Evolutionary conservation across 2,888 invertebrate species (phyloP), one percentile per base, ranked within the genome.

Genomic region (Limulus polyphemus): DNA sequence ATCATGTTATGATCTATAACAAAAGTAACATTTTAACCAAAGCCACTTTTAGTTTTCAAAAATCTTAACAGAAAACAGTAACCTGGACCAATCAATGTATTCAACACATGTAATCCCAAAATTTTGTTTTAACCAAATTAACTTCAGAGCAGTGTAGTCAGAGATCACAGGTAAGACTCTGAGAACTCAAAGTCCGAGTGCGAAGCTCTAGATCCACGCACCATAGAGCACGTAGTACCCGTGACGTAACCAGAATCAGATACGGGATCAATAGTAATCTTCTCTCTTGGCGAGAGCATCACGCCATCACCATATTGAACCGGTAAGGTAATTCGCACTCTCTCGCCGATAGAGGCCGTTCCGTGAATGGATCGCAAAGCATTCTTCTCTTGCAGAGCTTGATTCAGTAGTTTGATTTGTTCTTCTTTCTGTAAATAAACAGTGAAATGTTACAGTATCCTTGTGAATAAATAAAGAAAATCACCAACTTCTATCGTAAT

Each of bases 131-230:
- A 32, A 32, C 7, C 32, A 32, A 32, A 32, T 32, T 32, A 32
- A 32, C 32, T 7, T 7, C 3, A 32, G 32, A 2, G 7, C 32
- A 32, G 7, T 32, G 7, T 32, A 32, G 32, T 32, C 32, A 32
- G 32, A 32, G 32, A 32, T 32, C 32, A 90, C 74, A 90, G 82
- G 78, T 90, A 90, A 75, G 90, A 88, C 77, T 90, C 90, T 69
- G 89, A 90, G 77, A 89, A 88, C 77, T 90, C 90, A 74, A 88
- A 83, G 78, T 90, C 89, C 66, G 90, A 89, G 76, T 87, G 87
- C 75, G 88, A 88, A 74, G 88, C 88, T 72, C 69, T 82, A 86
- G 84, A 76, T 85, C 82, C 67, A 83, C 83, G 74, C 85, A 80
- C 81, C 80, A 74, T 80, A 13, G 54, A 32, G 32, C 32, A 32